Evolutionary conservation across 2,888 invertebrate species (phyloP).

Genomic region (Ophion ventricosus): DNA sequence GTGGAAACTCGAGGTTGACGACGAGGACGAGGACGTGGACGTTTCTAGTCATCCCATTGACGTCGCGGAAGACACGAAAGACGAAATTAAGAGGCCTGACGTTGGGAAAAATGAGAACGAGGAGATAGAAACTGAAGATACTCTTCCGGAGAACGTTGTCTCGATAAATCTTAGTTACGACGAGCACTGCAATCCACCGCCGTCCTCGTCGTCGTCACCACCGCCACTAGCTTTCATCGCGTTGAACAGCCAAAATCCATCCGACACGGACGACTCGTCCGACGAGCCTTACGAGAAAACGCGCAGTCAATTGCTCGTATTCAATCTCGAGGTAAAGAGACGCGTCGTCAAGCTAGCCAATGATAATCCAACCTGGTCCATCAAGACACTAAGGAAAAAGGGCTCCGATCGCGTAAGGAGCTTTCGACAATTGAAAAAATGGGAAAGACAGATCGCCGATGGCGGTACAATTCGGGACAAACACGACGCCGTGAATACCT

Average conservation of each 20-base stretch:
- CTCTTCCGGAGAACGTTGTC: background rate
- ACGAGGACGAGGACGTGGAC: background rate
- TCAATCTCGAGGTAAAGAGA: constrained; percentile 15
- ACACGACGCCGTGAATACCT: constrained; percentile 20
- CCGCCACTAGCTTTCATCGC: background rate
- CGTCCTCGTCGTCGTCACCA: background rate
- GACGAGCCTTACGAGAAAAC: constrained; percentile 24
- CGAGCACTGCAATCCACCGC: background rate
- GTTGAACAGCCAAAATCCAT: background rate
- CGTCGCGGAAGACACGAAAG: background rate
- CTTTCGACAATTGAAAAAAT: constrained; percentile 29
- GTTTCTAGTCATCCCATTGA: background rate
- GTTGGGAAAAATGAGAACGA: background rate
- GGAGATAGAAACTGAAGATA: too few relatives aligned
- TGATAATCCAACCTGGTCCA: background rate
- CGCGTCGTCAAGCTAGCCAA: background rate
- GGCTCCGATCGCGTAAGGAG: constrained; percentile 2
- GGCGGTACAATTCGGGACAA: constrained; percentile 28
- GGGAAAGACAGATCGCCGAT: constrained; percentile 12
- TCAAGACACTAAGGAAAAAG: background rate
- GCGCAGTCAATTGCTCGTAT: background rate
- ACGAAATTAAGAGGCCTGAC: background rate
- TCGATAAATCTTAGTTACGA: background rate
- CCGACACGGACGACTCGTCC: background rate
- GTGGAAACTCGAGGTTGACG: background rate